Base-by-base conservation (phyloP, 2,888 invertebrate species). In the Mythimna pallens region DNA sequence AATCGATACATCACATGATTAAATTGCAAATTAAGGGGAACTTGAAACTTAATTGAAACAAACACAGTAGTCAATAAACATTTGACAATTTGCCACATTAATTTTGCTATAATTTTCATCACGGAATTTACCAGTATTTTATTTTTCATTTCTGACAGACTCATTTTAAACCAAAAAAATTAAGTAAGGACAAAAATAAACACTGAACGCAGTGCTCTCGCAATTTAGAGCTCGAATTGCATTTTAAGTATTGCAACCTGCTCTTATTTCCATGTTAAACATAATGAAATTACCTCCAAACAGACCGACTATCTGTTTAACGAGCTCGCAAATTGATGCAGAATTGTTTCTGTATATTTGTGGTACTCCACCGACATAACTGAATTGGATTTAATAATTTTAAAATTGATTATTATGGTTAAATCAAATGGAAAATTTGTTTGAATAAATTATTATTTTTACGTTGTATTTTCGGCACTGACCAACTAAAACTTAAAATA, bases 241-340 rank as follows among this genome's bases (percentile, higher is more conserved):
- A 71, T 81, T 81, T 81, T 81, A 75, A 81, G 71, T 69, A 75
- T 57, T 50, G 62, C 70, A 75, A 61, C 55, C 57, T 61, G 55
- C 73, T 71, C 74, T 74, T 63, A 68, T 76, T 82, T 70, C 22
- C 70, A 71, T 80, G 80, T 80, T 71, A 62, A 82, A 71, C 72
- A 82, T 70, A 80, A 82, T 80, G 73, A 80, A 81, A 81, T 81
- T 81, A 81, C 70, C 78, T 71, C 65, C 30, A 30, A 65, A 78
- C 75, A 75, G 71, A 78, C 75, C 78, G 58, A 71, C 65, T 63
- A 68, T 78, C 80, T 65, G 80, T 65, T 73, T 65, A 77, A 73
- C 55, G 6, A n/a, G 61, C n/a, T 76, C 14, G 70, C 62, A 70
- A 80, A 80, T 73, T 73, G 80, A 68, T 77, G 77, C 30, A 36